phyloP scores from a whole-genome alignment of 2,797 vertebrate genomes.

The Takifugu ocellatus region DNA sequence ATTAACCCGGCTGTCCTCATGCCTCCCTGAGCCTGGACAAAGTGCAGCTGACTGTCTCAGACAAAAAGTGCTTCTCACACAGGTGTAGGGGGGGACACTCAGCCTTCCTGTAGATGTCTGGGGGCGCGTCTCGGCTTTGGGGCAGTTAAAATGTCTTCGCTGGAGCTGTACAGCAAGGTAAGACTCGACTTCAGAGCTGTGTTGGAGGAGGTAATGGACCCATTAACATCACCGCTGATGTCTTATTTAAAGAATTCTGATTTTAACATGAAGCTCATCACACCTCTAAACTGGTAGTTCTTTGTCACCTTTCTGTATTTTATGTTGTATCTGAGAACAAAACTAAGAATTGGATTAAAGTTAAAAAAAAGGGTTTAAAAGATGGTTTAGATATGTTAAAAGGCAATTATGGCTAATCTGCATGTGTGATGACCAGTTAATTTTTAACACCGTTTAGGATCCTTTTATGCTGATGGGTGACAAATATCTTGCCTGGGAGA shows the following conservation, averaged over 20 bases:
- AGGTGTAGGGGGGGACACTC: conserved; percentile 25
- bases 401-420: conserved; percentile 51
- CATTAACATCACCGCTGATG: neutral
- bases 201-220: neutral
- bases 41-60: conserved; percentile 62
- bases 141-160: conserved; percentile 61
- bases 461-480: conserved; percentile 76
- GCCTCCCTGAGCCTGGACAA: conserved; percentile 65
- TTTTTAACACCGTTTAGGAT: conserved; percentile 74
- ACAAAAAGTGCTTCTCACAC: conserved; percentile 4
- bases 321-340: no score
- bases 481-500: conserved; percentile 54
- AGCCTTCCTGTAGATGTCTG: conserved; percentile 3
- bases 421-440: conserved; percentile 70
- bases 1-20: conserved; percentile 69
- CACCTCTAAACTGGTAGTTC: no score
- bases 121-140: no score
- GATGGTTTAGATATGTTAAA: neutral
- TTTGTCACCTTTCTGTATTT: no score
- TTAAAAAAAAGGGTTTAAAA: neutral
- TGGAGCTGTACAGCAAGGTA: conserved; percentile 79
- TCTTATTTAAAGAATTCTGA: neutral
- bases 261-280: neutral
- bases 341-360: no score
- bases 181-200: conserved; percentile 1